Evolutionary conservation across 2,888 invertebrate species (phyloP).

Genomic region (Netelia inedita): DNA sequence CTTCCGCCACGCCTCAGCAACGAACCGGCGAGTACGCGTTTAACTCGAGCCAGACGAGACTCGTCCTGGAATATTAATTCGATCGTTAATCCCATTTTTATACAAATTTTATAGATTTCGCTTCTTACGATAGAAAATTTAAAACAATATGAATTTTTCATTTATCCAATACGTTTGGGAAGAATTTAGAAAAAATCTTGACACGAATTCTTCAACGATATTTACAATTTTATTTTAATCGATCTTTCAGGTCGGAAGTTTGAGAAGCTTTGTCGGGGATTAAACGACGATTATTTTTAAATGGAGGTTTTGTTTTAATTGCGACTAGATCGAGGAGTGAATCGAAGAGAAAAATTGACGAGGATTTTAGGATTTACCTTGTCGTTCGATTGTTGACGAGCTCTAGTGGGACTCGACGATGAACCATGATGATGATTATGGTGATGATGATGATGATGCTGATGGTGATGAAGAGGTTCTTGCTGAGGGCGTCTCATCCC

Average conservation of each 20-base stretch:
- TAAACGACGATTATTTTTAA: too few relatives aligned
- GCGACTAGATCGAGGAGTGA: background rate
- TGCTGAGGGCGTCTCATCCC: slow-evolving; percentile 85
- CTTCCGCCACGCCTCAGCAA: slow-evolving; percentile 79
- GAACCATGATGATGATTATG: slow-evolving; percentile 77
- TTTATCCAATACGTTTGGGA: too few relatives aligned
- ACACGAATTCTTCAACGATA: background rate
- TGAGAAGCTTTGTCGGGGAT: too few relatives aligned
- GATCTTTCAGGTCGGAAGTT: too few relatives aligned
- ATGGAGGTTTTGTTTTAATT: too few relatives aligned
- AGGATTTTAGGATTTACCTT: slow-evolving; percentile 74
- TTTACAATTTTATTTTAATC: background rate
- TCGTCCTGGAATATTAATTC: slow-evolving; percentile 77
- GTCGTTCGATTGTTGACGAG: slow-evolving; percentile 78
- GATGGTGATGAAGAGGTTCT: slow-evolving; percentile 79
- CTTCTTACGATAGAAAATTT: too few relatives aligned
- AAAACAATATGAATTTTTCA: too few relatives aligned
- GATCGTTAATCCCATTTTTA: background rate
- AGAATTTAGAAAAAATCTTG: too few relatives aligned
- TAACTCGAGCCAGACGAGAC: slow-evolving; percentile 83
- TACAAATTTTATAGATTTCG: background rate
- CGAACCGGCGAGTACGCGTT: slow-evolving; percentile 82
- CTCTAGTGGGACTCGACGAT: slow-evolving; percentile 80
- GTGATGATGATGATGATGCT: slow-evolving; percentile 70
- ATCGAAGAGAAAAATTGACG: background rate